Base-by-base conservation (phyloP, 2,888 invertebrate species). In the Callyntrura sp. region DNA sequence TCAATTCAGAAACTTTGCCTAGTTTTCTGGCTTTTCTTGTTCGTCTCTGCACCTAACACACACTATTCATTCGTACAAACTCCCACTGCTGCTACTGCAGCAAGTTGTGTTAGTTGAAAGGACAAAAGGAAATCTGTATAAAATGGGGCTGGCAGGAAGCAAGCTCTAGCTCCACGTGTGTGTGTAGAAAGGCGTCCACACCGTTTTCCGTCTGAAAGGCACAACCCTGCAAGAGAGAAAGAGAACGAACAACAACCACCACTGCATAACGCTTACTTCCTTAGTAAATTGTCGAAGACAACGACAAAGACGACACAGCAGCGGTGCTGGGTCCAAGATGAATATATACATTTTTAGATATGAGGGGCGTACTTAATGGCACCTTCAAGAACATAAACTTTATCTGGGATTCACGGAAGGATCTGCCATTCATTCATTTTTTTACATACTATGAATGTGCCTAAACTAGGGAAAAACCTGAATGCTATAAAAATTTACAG, bases 1-100 rank as follows among this genome's bases (percentile, higher is more conserved):
- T 88, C 76, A 73, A 88, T 88, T 83, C 82, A 62, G 28, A 88
- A 88, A 88, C 78, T 76, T 81, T 88, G 82, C 28, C 60, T 57
- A 20, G 43, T 87, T 70, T 82, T 79, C 79, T 35, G 6, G 65
- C 57, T 60, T 88, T 48, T 55, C 76, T 55, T 48, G 28, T 35
- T 68, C 25, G 25, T 48, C 55, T 51, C 55, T 51, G 17, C 57
- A 57, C 57, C 51, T 51, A 14, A 51, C 51, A 5, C 51, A 51
- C 51, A 51, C 35, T 35, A 35, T 35, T 35, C 35, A 35, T 35
- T 6, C 35, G 2, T 35, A 4, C 35, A 35, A 2, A 2, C 35
- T 23, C n/a, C 35, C 35, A 43, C 20, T 11, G 3, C 35, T 35
- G 17, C 25, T 35, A 55, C 20, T 17, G 14, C 45, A 60, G 48